Percentiles rank a stretch among this genome's conserved stretches.
These are phyloP conservation scores for Epiblema foenella DNA, from an alignment of 2,888 invertebrate genomes.

Conservation along the genomic window DNA sequence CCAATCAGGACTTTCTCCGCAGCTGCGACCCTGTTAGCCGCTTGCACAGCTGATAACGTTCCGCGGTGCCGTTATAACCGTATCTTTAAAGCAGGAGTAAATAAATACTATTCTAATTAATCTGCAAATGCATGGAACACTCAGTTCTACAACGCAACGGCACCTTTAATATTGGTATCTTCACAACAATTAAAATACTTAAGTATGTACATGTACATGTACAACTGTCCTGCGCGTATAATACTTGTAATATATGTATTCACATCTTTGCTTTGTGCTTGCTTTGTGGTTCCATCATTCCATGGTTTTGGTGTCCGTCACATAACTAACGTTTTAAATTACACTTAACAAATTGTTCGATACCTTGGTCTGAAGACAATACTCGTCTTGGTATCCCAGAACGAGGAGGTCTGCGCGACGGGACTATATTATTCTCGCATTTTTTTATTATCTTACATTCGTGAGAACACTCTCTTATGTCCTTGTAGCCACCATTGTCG, in stretches of 20 bases:
- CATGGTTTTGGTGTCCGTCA: neutral
- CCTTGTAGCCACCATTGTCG: neutral
- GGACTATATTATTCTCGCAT: neutral
- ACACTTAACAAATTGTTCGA: slow-evolving; percentile 9
- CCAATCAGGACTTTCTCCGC: slow-evolving; percentile 78
- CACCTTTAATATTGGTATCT: neutral
- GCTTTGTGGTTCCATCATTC: neutral
- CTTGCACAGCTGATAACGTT: slow-evolving; percentile 38
- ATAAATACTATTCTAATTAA: neutral
- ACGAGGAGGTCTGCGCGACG: neutral
- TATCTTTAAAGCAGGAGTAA: slow-evolving; percentile 2
- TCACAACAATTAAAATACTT: neutral
- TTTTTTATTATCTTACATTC: neutral
- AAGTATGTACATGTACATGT: too few species aligned
- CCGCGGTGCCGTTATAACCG: neutral
- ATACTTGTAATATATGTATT: neutral
- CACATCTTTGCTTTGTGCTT: neutral
- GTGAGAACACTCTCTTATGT: neutral
- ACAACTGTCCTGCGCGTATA: neutral
- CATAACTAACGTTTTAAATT: neutral
- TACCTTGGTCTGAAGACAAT: slow-evolving; percentile 3
- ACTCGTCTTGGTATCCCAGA: slow-evolving; percentile 9
- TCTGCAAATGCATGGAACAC: neutral
- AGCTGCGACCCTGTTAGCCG: slow-evolving; percentile 66
- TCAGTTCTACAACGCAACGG: neutral